Percentiles rank a stretch among this genome's conserved stretches.
phyloP scores from a whole-genome alignment of 2,888 invertebrate species.

The Idaea aversata region DNA sequence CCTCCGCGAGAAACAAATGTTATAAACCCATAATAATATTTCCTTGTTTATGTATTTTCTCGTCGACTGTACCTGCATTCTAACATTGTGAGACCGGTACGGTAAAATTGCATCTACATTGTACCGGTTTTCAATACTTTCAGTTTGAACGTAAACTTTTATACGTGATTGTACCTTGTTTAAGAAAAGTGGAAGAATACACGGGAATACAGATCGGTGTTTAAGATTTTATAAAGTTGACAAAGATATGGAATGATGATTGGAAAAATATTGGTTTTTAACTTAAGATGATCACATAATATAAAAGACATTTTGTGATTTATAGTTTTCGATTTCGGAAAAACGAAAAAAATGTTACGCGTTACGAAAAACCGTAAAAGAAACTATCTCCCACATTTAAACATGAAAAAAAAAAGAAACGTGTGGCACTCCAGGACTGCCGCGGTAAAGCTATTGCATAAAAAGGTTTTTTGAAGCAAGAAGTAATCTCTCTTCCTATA shows the following conservation, averaged over 20 bases:
- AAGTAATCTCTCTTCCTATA: too few relatives aligned
- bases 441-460: too few relatives aligned
- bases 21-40: not conserved
- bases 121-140: conserved; percentile 35
- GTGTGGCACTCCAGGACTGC: too few relatives aligned
- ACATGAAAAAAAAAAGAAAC: too few relatives aligned
- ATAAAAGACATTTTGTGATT: too few relatives aligned
- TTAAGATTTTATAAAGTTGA: conserved; percentile 3
- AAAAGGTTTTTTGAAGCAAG: too few relatives aligned
- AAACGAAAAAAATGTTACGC: too few relatives aligned
- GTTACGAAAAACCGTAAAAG: too few relatives aligned
- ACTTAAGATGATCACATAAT: too few relatives aligned
- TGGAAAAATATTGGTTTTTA: not conserved
- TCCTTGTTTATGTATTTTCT: not conserved
- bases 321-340: too few relatives aligned
- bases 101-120: conserved; percentile 22
- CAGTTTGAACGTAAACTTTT: conserved; percentile 34
- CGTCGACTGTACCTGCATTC: conserved; percentile 6
- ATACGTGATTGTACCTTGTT: conserved; percentile 31
- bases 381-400: too few relatives aligned
- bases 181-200: conserved; percentile 18
- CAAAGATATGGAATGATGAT: not conserved
- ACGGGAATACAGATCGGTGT: conserved; percentile 10
- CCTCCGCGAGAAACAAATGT: not conserved
- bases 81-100: conserved; percentile 10